phyloP scores from a whole-genome alignment of 2,113 vertebrate genomes.

The Dicaeum eximium region DNA sequence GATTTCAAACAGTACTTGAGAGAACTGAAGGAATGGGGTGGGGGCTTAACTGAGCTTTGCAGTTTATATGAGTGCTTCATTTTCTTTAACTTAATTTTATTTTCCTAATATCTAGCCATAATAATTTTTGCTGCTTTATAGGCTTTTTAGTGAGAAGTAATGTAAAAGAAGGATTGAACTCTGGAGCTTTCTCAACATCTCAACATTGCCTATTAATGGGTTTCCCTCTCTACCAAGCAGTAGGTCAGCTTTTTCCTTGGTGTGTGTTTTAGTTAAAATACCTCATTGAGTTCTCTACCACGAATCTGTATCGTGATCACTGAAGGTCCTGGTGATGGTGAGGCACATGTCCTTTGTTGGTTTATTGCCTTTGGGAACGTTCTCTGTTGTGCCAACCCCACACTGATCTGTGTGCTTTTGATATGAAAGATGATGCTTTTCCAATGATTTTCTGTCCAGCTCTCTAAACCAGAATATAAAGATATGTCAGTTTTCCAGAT shows the following conservation, averaged over 20 bases:
- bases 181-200: neutral
- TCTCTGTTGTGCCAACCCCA: neutral
- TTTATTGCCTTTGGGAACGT: neutral
- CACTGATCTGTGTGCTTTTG: neutral
- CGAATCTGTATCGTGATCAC: neutral
- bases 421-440: neutral
- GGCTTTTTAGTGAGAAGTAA: neutral
- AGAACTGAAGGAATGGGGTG: neutral
- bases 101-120: neutral
- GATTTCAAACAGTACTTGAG: neutral
- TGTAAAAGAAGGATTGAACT: neutral
- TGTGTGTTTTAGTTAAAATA: neutral
- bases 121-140: neutral
- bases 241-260: neutral
- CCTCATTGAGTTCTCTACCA: neutral
- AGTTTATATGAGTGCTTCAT: neutral
- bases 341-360: neutral
- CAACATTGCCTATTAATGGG: neutral
- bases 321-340: neutral
- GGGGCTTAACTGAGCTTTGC: neutral
- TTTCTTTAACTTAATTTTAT: neutral
- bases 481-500: neutral
- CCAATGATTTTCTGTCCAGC: neutral
- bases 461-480: neutral
- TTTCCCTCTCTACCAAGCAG: neutral